Evolutionary conservation across 1,140 invertebrate genomes (phyloP).

Genomic region (Cydia splendana): DNA sequence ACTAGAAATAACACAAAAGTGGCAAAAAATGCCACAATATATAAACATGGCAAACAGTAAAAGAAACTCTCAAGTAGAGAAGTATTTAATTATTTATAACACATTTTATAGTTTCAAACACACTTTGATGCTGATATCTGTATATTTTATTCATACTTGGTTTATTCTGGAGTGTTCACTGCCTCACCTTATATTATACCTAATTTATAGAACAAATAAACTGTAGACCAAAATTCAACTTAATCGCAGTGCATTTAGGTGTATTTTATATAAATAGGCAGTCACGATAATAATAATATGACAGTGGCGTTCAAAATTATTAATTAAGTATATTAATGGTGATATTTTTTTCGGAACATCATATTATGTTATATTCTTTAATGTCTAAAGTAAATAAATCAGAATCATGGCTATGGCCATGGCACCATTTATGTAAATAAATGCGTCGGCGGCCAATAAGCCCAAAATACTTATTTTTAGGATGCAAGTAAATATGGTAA

Average conservation of each 20-base stretch:
- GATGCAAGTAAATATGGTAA: slow-evolving; percentile 23
- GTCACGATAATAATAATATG: not conserved
- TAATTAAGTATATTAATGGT: not conserved
- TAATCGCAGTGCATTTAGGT: not conserved
- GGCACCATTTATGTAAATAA: slow-evolving; percentile 5
- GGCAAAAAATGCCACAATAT: no score
- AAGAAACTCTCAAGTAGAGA: not conserved
- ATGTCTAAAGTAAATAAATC: slow-evolving; percentile 1
- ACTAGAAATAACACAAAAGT: no score
- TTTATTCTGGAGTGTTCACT: not conserved
- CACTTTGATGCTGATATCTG: no score
- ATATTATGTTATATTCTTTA: not conserved
- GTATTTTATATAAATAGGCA: not conserved
- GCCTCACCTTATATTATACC: not conserved
- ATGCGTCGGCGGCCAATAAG: not conserved
- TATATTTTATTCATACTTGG: not conserved
- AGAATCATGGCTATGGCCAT: not conserved
- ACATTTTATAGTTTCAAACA: no score
- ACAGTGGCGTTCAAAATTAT: not conserved
- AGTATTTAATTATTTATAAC: not conserved
- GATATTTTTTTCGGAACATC: not conserved
- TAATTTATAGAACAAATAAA: not conserved
- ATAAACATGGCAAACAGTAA: no score
- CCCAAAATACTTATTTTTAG: not conserved
- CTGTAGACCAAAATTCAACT: not conserved